Percentiles rank a stretch among this genome's conserved stretches.
Conservation (phyloP, 2,113 vertebrate genomes). For the Macquaria ambigua region DNA sequence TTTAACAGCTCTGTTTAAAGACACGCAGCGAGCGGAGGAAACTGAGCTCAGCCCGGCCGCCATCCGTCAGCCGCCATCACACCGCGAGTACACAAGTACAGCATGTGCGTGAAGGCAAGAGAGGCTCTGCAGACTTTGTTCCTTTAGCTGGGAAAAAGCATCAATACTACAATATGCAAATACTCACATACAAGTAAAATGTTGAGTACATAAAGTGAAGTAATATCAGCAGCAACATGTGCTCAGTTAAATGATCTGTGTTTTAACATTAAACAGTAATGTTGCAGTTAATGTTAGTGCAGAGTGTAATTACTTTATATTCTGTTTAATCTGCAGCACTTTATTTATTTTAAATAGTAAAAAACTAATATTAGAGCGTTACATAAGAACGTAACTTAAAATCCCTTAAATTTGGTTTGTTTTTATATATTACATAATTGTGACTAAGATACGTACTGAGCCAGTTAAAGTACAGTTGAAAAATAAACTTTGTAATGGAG, state of each 20-base stretch:
- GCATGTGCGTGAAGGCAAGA: not conserved
- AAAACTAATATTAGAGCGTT: not conserved
- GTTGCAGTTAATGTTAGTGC: not conserved
- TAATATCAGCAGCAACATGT: not conserved
- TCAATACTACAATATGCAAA: not conserved
- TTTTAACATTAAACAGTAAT: not conserved
- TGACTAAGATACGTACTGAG: no score
- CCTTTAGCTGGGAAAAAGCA: not conserved
- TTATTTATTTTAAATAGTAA: not conserved
- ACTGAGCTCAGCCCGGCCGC: not conserved
- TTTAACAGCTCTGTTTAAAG: conserved; percentile 49
- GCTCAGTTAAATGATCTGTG: no score
- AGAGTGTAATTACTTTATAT: not conserved
- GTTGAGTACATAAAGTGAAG: not conserved
- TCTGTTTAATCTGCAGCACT: not conserved
- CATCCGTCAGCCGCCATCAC: conserved; percentile 9
- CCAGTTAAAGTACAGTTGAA: no score
- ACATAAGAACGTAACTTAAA: no score
- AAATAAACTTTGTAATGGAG: no score
- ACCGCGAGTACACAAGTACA: not conserved
- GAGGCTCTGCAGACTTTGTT: not conserved
- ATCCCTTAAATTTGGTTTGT: no score
- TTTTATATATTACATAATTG: no score
- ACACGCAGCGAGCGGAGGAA: conserved; percentile 13
- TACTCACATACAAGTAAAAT: not conserved